phyloP scores from a whole-genome alignment of 2,113 vertebrate genomes.

The Murina feae region DNA sequence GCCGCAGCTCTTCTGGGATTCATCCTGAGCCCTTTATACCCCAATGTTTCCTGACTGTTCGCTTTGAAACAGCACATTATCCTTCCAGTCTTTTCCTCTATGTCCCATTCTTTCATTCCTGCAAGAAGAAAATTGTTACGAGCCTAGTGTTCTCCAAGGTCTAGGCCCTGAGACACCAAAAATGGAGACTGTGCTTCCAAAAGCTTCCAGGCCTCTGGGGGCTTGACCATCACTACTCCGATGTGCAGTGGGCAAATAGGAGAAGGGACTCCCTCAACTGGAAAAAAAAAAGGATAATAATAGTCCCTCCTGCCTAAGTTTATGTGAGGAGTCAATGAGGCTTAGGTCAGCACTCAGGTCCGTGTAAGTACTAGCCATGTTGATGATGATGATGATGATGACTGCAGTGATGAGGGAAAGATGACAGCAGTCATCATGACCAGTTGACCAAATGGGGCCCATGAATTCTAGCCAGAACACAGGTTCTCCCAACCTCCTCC shows the following conservation, averaged over 20 bases:
- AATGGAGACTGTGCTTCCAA: not conserved
- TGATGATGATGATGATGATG: too few relatives aligned
- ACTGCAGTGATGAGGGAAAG: not conserved
- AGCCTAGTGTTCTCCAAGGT: not conserved
- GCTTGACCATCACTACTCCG: not conserved
- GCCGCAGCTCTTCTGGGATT: not conserved
- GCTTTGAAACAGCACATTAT: not conserved
- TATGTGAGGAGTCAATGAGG: not conserved
- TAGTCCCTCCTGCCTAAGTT: too few relatives aligned
- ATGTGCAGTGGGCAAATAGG: not conserved
- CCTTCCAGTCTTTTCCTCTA: not conserved
- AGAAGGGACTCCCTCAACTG: not conserved
- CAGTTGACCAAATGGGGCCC: too few relatives aligned
- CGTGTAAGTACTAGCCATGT: too few relatives aligned
- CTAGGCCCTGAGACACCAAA: not conserved
- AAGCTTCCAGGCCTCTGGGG: not conserved
- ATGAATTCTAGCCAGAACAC: not conserved
- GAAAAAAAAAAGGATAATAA: not conserved
- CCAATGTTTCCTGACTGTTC: not conserved
- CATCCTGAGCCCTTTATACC: not conserved
- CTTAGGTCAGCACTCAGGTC: not conserved
- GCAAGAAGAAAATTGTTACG: not conserved
- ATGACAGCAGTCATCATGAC: not conserved
- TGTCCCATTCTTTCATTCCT: not conserved
- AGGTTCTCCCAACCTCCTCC: too few relatives aligned